phyloP scores from a whole-genome alignment of 2,888 invertebrate species.

The Rhyacophila evoluta region DNA sequence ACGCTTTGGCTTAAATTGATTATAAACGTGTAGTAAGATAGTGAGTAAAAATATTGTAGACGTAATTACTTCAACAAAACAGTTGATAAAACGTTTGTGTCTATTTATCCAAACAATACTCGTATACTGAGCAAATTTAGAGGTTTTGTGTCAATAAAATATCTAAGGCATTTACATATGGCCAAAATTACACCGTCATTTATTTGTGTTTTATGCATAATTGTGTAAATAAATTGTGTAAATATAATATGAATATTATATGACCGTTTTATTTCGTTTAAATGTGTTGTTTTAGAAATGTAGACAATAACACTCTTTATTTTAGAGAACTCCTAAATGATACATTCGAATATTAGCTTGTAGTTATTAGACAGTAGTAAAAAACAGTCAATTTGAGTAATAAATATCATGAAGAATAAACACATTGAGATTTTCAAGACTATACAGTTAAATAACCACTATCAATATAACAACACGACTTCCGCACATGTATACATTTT shows the following conservation, averaged over 20 bases:
- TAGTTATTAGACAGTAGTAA: constrained; percentile 52
- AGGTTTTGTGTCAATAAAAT: not conserved
- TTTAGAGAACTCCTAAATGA: constrained; percentile 53
- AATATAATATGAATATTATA: constrained; percentile 18
- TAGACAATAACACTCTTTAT: constrained; percentile 35
- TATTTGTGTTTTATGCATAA: constrained; percentile 16
- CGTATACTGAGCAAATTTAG: not conserved
- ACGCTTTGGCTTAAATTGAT: not conserved
- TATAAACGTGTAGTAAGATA: not conserved
- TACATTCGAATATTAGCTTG: constrained; percentile 54
- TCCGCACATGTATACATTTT: too few relatives aligned
- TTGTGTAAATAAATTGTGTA: constrained; percentile 4
- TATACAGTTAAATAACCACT: not conserved
- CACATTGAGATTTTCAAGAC: constrained; percentile 17
- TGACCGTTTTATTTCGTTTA: constrained; percentile 4
- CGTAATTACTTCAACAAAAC: not conserved
- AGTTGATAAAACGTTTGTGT: not conserved
- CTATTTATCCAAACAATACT: not conserved
- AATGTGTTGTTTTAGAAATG: not conserved
- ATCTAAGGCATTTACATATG: constrained; percentile 8
- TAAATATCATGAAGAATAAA: not conserved
- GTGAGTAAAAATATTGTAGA: not conserved
- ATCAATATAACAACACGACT: too few relatives aligned
- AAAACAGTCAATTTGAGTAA: constrained; percentile 44
- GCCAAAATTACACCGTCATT: not conserved